These are phyloP conservation scores for Ichneumoninae sp. DNA, from an alignment of 2,888 invertebrate genomes.

Conservation along the genomic window DNA sequence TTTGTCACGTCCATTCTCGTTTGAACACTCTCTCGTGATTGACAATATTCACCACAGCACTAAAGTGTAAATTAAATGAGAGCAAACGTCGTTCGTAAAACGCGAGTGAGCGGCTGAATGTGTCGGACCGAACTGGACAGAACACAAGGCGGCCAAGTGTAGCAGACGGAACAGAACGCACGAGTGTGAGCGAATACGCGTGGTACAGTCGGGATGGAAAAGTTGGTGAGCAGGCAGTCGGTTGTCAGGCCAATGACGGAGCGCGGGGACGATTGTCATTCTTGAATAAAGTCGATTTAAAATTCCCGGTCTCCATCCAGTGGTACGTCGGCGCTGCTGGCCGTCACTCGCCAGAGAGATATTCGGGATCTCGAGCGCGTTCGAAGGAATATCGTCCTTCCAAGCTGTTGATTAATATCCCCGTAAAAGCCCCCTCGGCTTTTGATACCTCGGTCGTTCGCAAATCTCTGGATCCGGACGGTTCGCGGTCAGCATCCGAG, in stretches of 20 bases:
- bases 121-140: not conserved
- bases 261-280: not conserved
- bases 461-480: not conserved
- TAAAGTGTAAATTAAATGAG: not conserved
- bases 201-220: not conserved
- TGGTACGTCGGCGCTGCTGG: not conserved
- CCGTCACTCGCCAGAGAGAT: not conserved
- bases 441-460: not conserved
- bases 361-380: not conserved
- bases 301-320: not conserved
- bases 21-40: not conserved
- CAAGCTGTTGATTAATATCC: not conserved
- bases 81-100: not conserved
- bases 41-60: not conserved
- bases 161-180: not conserved
- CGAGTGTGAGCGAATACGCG: not conserved
- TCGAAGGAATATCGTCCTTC: not conserved
- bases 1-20: conserved; percentile 84
- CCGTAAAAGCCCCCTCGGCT: not conserved
- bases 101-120: not conserved
- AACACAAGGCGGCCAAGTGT: not conserved
- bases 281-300: not conserved
- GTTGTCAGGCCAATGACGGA: not conserved
- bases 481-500: not conserved
- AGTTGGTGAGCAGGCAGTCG: not conserved